phyloP scores from a whole-genome alignment of 1,140 invertebrate species.

The Leucophenga varia region DNA sequence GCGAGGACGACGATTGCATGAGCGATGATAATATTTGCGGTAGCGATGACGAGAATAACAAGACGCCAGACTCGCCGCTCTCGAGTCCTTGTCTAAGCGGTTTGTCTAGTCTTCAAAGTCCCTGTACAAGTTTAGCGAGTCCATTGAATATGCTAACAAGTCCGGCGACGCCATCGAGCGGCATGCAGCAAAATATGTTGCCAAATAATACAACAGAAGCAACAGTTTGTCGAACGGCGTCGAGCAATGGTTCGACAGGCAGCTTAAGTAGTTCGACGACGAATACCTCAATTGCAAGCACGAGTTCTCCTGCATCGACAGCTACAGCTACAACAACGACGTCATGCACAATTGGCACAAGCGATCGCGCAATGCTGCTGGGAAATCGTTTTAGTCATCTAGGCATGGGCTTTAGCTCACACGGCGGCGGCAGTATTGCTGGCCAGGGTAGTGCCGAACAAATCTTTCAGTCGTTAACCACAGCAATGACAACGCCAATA shows the following conservation, averaged over 20 bases:
- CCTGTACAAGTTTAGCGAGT: constrained; percentile 68
- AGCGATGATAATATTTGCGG: too few relatives aligned
- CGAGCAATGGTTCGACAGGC: constrained; percentile 30
- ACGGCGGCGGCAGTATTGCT: constrained; percentile 8
- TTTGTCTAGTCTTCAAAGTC: constrained; percentile 76
- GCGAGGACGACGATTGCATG: constrained; percentile 60
- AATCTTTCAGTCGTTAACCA: constrained; percentile 15
- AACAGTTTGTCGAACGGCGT: constrained; percentile 14
- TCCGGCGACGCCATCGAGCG: constrained; percentile 37
- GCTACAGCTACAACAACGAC: neutral
- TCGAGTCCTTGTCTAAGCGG: constrained; percentile 76
- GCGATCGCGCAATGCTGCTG: constrained; percentile 33
- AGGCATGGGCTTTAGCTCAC: constrained; percentile 35
- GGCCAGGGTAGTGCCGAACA: constrained; percentile 22
- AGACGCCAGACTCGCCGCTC: constrained; percentile 66
- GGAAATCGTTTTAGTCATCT: constrained; percentile 49
- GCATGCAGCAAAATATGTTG: neutral
- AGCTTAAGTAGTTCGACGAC: constrained; percentile 28
- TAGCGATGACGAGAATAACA: constrained; percentile 71
- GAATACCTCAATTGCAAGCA: constrained; percentile 40
- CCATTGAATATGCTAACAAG: constrained; percentile 65
- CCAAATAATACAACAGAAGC: constrained; percentile 14
- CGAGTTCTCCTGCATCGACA: constrained; percentile 23
- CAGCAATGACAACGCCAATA: constrained; percentile 3
- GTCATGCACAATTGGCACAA: constrained; percentile 3